Base-by-base conservation (phyloP, 1,140 invertebrate genomes). In the Zaprionus kolodkinae region DNA sequence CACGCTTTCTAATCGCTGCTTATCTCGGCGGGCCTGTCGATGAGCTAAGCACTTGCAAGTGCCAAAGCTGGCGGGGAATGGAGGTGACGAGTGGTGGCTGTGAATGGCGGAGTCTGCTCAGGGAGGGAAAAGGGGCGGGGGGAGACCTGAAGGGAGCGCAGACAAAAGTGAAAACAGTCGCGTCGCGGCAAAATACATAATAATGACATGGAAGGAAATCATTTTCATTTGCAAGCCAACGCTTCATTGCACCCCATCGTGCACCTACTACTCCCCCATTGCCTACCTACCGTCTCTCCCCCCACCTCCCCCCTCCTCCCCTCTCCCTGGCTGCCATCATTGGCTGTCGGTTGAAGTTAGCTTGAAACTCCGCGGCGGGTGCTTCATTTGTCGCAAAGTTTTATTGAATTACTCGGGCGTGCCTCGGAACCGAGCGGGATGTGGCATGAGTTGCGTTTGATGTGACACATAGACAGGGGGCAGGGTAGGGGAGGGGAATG, bases 141-240 rank as follows among this genome's bases (percentile, higher is more conserved):
- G 40, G 55, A n/a, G 52, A 15, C 21, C 27, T 6, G 27, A 30
- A 30, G 52, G 12, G 43, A 38, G 27, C 76, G 35, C 76, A 79
- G 77, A 76, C 60, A 82, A 86, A 87, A 87, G 84, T 87, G 84
- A 87, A 87, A 87, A 76, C 84, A 81, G 78, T 83, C 83, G 72
- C 82, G 69, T 63, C 72, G 35, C 50, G 64, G 66, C 50, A 69
- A 59, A 83, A 75, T 87, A 88, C 74, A 88, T 81, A 88, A 88
- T 88, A 88, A 88, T 89, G 85, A 88, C 85, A 86, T 90, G 81
- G 87, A 89, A 89, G 87, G 87, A 90, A 90, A 91, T 90, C 72
- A 90, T 89, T 89, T 89, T 86, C 81, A 91, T 85, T 88, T 91
- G 86, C 82, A 76, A 89, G 86, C 74, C 72, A 75, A 35, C 59